Conservation (phyloP, 2,113 vertebrate species). For the Chitala chitala region DNA sequence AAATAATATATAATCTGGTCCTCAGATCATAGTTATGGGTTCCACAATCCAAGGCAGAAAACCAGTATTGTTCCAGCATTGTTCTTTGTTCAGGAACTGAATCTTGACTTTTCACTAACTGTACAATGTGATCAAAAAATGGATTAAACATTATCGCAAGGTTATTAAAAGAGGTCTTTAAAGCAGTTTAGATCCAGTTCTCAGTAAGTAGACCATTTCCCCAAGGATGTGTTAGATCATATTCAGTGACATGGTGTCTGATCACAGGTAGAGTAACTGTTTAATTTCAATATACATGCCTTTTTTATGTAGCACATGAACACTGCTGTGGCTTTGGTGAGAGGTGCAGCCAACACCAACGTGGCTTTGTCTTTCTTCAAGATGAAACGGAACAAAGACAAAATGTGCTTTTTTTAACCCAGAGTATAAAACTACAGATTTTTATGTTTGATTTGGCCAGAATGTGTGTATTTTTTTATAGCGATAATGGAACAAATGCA, state of each 20-base stretch:
- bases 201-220: background rate
- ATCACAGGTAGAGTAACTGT: background rate
- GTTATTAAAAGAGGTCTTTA: background rate
- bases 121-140: too few relatives aligned
- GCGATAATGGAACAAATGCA: too few relatives aligned
- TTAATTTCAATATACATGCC: background rate
- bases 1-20: constrained; percentile 53
- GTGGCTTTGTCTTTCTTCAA: background rate
- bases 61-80: background rate
- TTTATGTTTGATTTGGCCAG: too few relatives aligned
- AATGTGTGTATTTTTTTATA: too few relatives aligned
- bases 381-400: background rate
- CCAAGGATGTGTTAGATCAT: background rate
- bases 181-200: background rate
- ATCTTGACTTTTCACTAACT: background rate
- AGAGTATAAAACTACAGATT: too few relatives aligned
- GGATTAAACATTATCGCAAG: too few relatives aligned
- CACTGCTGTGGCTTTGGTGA: background rate
- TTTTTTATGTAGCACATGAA: background rate
- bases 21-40: constrained; percentile 13
- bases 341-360: background rate
- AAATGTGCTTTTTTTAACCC: too few relatives aligned
- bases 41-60: background rate
- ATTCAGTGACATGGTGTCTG: background rate
- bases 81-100: background rate